Conservation (phyloP, 2,113 vertebrate species). For the Entelurus aequoreus region DNA sequence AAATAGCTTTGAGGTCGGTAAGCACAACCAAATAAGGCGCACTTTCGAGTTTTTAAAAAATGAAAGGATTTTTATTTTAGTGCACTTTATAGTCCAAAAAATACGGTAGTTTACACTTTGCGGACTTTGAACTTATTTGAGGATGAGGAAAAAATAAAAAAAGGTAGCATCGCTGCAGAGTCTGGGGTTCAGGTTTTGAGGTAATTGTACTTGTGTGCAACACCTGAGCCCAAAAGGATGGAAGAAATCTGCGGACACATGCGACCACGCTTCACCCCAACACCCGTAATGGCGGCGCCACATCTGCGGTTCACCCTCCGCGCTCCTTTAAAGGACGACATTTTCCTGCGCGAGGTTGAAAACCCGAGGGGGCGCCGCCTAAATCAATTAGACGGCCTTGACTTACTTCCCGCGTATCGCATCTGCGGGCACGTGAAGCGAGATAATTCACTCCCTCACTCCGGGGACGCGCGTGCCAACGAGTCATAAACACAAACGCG, state of each 20-base stretch:
- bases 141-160: slow-evolving; percentile 1
- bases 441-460: slow-evolving; percentile 32
- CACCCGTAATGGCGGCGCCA: slow-evolving; percentile 1
- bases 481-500: slow-evolving; percentile 17
- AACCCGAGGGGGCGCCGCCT: slow-evolving; percentile 28
- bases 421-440: slow-evolving; percentile 47
- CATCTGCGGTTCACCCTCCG: slow-evolving; percentile 2
- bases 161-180: slow-evolving; percentile 4
- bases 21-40: no score
- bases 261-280: slow-evolving; percentile 9
- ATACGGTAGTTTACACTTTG: slow-evolving; percentile 37
- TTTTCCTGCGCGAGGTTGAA: slow-evolving; percentile 31
- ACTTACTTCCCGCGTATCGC: slow-evolving; percentile 48
- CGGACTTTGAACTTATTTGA: slow-evolving; percentile 60
- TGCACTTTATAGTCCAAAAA: no score
- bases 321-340: slow-evolving; percentile 4
- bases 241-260: slow-evolving; percentile 13
- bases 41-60: no score
- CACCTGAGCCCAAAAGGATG: slow-evolving; percentile 53
- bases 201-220: slow-evolving; percentile 44
- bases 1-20: no score
- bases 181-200: slow-evolving; percentile 41
- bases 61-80: no score
- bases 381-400: slow-evolving; percentile 52
- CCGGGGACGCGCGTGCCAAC: slow-evolving; percentile 31